Base-by-base conservation (phyloP, 1,140 invertebrate species). In the Hylaeus volcanicus region DNA sequence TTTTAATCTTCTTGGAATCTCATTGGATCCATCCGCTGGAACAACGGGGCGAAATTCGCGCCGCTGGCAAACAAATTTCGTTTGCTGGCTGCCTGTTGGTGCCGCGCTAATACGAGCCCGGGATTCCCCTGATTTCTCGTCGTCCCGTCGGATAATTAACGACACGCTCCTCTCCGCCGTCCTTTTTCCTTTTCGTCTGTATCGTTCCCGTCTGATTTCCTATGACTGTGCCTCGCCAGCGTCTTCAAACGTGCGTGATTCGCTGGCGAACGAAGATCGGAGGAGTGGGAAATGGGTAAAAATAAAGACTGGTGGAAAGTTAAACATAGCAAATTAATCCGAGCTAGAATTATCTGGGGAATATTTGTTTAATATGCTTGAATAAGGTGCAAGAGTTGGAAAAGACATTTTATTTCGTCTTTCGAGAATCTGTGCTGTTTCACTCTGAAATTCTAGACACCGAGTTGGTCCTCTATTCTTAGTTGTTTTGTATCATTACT, bases 1-100 rank as follows among this genome's bases (percentile, higher is more conserved):
- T 88, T 88, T 88, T 88, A 88, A 88, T 88, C 86, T 88, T 86
- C 83, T 83, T 76, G 86, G 79, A 78, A 88, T 86, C 86, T 86
- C 88, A 84, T 88, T 88, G 87, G 85, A 76, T 63, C 71, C 78
- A 74, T 83, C 83, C 86, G 85, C 81, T 87, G 78, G 83, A 86
- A 48, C 86, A 87, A 82, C 79, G 74, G 76, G 83, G 45, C 73
- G 81, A 86, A 86, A 84, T 81, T 84, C 86, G 41, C 76, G 64
- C 65, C 72, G 74, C 71, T 48, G 83, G 84, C 84, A 84, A 88
- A 84, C 81, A 81, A 88, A 86, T 88, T 88, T 88, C 78, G 80
- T 79, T 79, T 65, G 55, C 73, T 26, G n/a, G 75, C 70, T 74
- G 56, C 65, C 84, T 41, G n/a, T 68, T 39, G 51, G 68, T 77